phyloP scores from a whole-genome alignment of 2,113 vertebrate species.

The Colaptes auratus region DNA sequence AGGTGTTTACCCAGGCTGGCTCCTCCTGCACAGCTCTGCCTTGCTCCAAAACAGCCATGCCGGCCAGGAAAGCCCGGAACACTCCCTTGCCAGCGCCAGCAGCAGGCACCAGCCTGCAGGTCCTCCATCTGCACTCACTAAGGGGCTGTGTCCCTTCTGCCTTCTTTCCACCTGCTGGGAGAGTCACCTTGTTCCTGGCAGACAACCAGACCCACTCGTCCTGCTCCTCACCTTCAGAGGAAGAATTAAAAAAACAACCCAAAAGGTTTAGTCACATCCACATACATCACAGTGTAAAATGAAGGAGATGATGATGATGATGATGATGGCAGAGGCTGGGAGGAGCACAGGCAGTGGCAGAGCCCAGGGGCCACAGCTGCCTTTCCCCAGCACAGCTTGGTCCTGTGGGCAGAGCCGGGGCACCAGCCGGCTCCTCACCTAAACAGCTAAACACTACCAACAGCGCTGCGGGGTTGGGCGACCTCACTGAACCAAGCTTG shows the following conservation, averaged over 20 bases:
- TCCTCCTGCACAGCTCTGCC: not conserved
- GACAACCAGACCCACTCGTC: not conserved
- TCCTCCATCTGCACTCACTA: rapidly evolving
- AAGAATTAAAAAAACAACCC: not conserved
- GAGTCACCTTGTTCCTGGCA: not conserved
- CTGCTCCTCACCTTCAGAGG: not conserved
- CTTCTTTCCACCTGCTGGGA: not conserved
- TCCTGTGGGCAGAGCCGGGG: rapidly evolving
- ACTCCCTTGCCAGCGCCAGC: not conserved
- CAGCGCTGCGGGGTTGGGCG: slow-evolving; percentile 10
- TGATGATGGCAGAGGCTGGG: not conserved
- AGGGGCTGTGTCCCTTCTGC: not conserved
- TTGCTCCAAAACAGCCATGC: not conserved
- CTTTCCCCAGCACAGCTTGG: not conserved
- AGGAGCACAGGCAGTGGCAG: rapidly evolving
- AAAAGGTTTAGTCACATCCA: slow-evolving; percentile 20
- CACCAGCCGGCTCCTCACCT: not conserved
- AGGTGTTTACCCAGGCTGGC: rapidly evolving
- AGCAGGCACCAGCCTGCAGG: no score
- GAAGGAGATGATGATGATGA: not conserved
- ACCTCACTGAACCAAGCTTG: slow-evolving; percentile 86
- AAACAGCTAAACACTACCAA: slow-evolving; percentile 41
- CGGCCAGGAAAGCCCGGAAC: not conserved
- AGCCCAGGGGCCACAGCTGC: not conserved
- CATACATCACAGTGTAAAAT: slow-evolving; percentile 59